Evolutionary conservation across 2,113 vertebrate genomes (phyloP).

Genomic region (Sula dactylatra): DNA sequence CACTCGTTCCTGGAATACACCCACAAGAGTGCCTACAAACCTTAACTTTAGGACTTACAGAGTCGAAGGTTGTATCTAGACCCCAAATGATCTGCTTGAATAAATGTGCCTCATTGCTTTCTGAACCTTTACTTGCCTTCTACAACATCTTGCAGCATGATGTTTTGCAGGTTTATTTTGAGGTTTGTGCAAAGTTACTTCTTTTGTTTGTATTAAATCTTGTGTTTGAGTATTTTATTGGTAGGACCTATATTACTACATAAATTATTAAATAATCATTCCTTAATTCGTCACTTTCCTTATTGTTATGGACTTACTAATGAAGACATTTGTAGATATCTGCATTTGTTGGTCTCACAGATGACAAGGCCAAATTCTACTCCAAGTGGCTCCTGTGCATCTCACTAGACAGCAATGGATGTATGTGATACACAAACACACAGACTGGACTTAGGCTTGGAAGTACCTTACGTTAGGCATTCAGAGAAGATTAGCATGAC

Average conservation of each 20-base stretch:
- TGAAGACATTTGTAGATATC: neutral
- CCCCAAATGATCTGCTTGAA: neutral
- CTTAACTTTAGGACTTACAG: neutral
- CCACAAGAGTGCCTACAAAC: fast-evolving
- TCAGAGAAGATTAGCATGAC: neutral
- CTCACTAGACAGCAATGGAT: neutral
- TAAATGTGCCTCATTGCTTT: neutral
- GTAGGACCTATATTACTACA: neutral
- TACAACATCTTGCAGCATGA: neutral
- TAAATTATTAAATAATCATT: neutral
- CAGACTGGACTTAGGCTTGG: neutral
- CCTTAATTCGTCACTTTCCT: neutral
- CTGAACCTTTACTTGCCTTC: neutral
- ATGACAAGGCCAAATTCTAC: neutral
- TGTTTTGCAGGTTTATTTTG: neutral
- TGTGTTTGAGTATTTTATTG: neutral
- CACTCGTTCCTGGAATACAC: neutral
- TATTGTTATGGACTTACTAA: neutral
- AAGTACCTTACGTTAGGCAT: neutral
- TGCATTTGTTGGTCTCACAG: neutral
- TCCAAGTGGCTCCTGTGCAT: neutral
- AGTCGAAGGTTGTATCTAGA: neutral
- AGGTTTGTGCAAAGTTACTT: neutral
- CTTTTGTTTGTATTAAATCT: neutral
- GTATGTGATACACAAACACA: neutral